Evolutionary conservation across 1,140 invertebrate genomes (phyloP).

Genomic region (Hydropsyche tenuis): DNA sequence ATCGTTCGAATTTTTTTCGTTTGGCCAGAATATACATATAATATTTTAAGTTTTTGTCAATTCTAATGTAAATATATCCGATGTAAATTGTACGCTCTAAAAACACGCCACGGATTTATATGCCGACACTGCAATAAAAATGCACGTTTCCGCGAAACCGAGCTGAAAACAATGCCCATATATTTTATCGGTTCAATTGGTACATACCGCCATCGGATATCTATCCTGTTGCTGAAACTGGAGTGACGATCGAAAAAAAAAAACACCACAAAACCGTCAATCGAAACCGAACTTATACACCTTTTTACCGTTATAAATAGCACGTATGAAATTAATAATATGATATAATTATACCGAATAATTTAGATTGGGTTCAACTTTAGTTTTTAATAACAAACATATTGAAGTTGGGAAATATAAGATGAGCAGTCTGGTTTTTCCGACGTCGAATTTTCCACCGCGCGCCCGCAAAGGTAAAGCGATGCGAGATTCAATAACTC

Average conservation of each 20-base stretch:
- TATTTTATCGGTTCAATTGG: conserved; percentile 37
- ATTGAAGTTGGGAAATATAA: no score
- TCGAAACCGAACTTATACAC: background rate
- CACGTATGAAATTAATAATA: no score
- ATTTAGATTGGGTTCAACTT: no score
- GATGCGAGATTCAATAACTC: conserved; percentile 42
- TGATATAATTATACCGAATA: no score
- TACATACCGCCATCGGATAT: background rate
- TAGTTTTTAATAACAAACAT: no score
- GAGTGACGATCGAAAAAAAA: conserved; percentile 12
- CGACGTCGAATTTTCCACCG: background rate
- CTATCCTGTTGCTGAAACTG: background rate
- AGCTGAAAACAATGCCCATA: conserved; percentile 32
- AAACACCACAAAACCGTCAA: conserved; percentile 6
- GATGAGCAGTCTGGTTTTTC: background rate
- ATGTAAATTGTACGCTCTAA: background rate
- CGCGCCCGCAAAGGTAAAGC: background rate
- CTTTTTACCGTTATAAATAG: no score
- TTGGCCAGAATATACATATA: no score
- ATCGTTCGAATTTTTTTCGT: no score
- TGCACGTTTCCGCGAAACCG: conserved; percentile 16
- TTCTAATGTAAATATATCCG: background rate
- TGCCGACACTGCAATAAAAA: conserved; percentile 27
- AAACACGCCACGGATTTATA: conserved; percentile 27
- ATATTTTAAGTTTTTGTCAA: no score